These are phyloP conservation scores for Tragelaphus imberbis DNA, from an alignment of 2,113 vertebrate species.

Conservation along the genomic window DNA sequence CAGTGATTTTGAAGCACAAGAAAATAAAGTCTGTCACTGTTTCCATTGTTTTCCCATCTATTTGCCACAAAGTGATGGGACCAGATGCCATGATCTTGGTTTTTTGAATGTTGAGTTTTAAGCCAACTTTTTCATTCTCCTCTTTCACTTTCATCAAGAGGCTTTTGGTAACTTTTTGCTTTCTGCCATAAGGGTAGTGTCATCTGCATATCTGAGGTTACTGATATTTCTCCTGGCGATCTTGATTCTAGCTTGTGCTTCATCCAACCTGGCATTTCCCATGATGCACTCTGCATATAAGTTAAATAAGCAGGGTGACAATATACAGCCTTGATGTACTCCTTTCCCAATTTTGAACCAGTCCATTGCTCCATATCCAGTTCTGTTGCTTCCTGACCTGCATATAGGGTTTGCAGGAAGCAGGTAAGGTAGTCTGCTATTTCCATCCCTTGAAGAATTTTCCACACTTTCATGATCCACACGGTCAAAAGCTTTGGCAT, in stretches of 20 bases:
- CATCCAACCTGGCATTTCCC: background rate
- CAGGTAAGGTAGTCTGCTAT: background rate
- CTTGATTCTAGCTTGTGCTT: background rate
- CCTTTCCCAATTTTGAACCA: background rate
- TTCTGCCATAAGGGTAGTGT: background rate
- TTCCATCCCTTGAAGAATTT: background rate
- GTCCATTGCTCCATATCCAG: background rate
- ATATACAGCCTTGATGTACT: background rate
- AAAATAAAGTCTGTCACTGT: background rate
- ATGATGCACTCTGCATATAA: background rate
- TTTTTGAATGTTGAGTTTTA: background rate
- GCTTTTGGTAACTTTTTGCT: background rate
- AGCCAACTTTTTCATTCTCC: background rate
- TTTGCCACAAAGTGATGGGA: background rate
- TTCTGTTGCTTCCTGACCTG: background rate
- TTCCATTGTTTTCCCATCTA: background rate
- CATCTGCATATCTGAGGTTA: background rate
- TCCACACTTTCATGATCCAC: background rate
- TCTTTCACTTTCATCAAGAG: background rate
- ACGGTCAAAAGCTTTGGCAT: background rate
- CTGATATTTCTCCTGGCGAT: background rate
- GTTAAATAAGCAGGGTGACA: background rate
- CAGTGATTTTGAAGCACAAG: background rate
- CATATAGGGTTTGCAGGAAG: background rate
- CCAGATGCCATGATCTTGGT: background rate